phyloP scores from a whole-genome alignment of 2,888 invertebrate genomes.

The Isoperla grammatica region DNA sequence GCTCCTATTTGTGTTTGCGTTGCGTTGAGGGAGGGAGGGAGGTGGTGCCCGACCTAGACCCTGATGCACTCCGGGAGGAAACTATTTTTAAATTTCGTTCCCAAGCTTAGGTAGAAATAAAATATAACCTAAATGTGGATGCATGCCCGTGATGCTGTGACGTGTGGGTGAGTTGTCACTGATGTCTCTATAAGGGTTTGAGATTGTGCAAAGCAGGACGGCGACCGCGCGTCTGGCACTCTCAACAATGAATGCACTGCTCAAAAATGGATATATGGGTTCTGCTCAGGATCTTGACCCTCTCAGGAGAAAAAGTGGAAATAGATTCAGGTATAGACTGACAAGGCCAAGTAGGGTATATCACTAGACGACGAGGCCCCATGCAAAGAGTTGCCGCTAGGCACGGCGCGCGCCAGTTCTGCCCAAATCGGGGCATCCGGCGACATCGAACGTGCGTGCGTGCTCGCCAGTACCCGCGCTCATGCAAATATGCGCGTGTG shows the following conservation, averaged over 20 bases:
- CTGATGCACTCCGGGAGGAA: too few species aligned
- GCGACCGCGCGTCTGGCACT: not conserved
- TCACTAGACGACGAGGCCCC: slow-evolving; percentile 10
- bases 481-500: too few species aligned
- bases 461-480: too few species aligned
- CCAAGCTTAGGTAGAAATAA: too few species aligned
- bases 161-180: too few species aligned
- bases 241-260: slow-evolving; percentile 2
- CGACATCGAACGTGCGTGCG: not conserved
- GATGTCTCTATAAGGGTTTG: not conserved
- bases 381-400: not conserved
- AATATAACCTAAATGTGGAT: too few species aligned
- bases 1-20: too few species aligned
- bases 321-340: not conserved
- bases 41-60: too few species aligned
- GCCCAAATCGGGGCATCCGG: slow-evolving; percentile 18
- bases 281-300: slow-evolving; percentile 14
- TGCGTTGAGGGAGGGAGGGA: too few species aligned
- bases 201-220: not conserved
- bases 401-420: slow-evolving; percentile 1
- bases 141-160: too few species aligned
- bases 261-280: slow-evolving; percentile 19
- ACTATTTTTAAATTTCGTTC: too few species aligned
- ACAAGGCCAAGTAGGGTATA: slow-evolving; percentile 17
- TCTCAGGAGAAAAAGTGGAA: slow-evolving; percentile 12